A percentile compares a stretch with the other conserved stretches of the same genome.
These are phyloP conservation scores for Epizoanthus stellaris DNA, from an alignment of 92 coral and sea anemone species.

Conservation along the genomic window DNA sequence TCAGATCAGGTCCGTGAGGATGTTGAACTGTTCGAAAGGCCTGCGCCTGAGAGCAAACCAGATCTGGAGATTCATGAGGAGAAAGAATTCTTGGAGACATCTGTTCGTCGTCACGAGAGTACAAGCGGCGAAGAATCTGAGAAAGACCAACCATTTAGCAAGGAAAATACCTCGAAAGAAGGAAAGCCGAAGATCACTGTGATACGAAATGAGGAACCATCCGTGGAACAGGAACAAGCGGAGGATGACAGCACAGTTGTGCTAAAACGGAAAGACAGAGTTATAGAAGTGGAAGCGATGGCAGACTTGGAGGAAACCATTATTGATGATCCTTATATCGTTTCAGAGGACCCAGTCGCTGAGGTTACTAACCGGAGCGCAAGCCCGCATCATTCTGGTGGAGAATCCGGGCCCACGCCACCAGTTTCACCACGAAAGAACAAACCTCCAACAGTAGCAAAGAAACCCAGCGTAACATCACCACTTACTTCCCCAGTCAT, in stretches of 20 bases:
- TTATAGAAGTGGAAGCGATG: slow-evolving; percentile 8
- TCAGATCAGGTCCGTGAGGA: slow-evolving; percentile 17
- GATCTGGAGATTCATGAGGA: slow-evolving; percentile 20
- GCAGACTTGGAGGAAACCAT: slow-evolving; percentile 18
- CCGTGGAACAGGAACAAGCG: background rate
- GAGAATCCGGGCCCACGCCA: slow-evolving; percentile 20
- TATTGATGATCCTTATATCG: slow-evolving; percentile 5
- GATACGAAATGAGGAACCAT: slow-evolving; percentile 16
- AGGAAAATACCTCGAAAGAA: slow-evolving; percentile 10
- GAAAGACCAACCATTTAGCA: slow-evolving; percentile 28
- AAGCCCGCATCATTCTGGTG: slow-evolving; percentile 4
- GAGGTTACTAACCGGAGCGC: background rate
- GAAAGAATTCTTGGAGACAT: slow-evolving; percentile 14
- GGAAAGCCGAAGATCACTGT: slow-evolving; percentile 29
- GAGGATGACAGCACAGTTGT: background rate
- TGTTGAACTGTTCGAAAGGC: background rate
- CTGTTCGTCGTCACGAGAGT: slow-evolving; percentile 2
- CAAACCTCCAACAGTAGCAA: slow-evolving; percentile 23
- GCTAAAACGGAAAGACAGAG: slow-evolving; percentile 23
- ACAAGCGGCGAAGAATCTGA: slow-evolving; percentile 23
- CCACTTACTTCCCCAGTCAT: slow-evolving; percentile 34
- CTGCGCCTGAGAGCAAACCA: background rate
- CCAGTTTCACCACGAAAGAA: slow-evolving; percentile 7
- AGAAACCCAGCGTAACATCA: background rate
- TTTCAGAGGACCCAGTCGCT: background rate